Percentiles rank a stretch among this genome's conserved stretches.
phyloP scores from a whole-genome alignment of 2,113 vertebrate genomes.

The Tyrannus savana region DNA sequence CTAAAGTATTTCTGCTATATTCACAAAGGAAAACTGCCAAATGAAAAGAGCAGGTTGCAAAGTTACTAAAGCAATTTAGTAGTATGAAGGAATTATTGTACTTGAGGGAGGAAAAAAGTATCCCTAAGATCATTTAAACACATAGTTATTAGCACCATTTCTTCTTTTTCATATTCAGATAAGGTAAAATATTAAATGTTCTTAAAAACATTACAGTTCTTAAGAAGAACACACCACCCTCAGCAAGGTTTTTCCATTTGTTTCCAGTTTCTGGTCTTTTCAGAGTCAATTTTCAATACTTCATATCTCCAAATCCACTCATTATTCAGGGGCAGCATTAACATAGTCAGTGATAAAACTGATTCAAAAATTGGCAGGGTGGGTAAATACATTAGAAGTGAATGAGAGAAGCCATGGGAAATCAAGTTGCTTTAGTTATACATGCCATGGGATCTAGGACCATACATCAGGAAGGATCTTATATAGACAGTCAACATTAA shows the following conservation, averaged over 20 bases:
- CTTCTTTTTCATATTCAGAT: background rate
- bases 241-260: background rate
- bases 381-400: constrained; percentile 42
- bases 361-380: background rate
- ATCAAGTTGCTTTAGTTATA: constrained; percentile 30
- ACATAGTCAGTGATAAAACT: background rate
- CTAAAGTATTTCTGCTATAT: background rate
- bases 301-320: background rate
- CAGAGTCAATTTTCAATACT: background rate
- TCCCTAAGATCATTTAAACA: background rate
- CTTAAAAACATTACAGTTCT: background rate
- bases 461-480: constrained; percentile 28
- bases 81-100: background rate
- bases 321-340: background rate
- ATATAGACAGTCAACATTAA: constrained; percentile 18
- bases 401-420: constrained; percentile 28
- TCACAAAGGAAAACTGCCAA: background rate
- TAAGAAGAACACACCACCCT: background rate
- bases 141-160: background rate
- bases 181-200: background rate
- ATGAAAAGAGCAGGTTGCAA: background rate
- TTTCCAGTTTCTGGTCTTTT: constrained; percentile 16
- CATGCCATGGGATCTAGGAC: constrained; percentile 8
- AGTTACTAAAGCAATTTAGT: background rate
- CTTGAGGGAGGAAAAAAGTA: background rate